These are phyloP conservation scores for Andricus grossulariae DNA, from an alignment of 1,140 invertebrate species.

Conservation along the genomic window DNA sequence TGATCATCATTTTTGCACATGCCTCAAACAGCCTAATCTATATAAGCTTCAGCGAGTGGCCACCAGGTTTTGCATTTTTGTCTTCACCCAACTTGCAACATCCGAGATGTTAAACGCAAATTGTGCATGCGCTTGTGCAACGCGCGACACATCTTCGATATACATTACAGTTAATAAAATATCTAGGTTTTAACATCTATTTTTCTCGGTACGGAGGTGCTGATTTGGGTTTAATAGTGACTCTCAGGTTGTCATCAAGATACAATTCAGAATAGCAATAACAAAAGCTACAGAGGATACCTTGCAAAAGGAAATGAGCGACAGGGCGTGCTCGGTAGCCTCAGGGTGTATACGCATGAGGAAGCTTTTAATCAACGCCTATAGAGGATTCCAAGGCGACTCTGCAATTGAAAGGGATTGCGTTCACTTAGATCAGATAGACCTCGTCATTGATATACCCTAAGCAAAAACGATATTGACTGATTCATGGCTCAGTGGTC, in stretches of 20 bases:
- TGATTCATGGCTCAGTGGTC: conserved; percentile 4
- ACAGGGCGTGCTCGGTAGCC: conserved; percentile 45
- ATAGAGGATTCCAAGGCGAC: conserved; percentile 41
- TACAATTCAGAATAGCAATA: conserved; percentile 23
- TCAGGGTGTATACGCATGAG: conserved; percentile 44
- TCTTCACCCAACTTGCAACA: too few relatives aligned
- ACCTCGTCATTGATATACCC: conserved; percentile 21
- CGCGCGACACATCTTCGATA: too few relatives aligned
- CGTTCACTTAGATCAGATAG: conserved; percentile 7
- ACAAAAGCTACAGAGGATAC: conserved; percentile 33
- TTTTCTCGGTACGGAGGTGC: not conserved
- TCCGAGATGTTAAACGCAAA: too few relatives aligned
- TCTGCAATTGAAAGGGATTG: conserved; percentile 22
- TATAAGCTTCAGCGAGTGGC: too few relatives aligned
- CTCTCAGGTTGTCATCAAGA: conserved; percentile 11
- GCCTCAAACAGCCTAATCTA: too few relatives aligned
- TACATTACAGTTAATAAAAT: too few relatives aligned
- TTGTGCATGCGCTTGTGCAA: too few relatives aligned
- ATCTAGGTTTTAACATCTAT: not conserved
- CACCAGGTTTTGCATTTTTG: too few relatives aligned
- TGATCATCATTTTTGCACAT: too few relatives aligned
- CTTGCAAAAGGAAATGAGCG: conserved; percentile 47
- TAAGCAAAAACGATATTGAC: conserved; percentile 12
- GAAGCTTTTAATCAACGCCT: conserved; percentile 57
- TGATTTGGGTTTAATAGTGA: not conserved